Evolutionary conservation across 2,797 vertebrate species (phyloP), one percentile per base, ranked within the genome.

Genomic region (Xerus rutilus): DNA sequence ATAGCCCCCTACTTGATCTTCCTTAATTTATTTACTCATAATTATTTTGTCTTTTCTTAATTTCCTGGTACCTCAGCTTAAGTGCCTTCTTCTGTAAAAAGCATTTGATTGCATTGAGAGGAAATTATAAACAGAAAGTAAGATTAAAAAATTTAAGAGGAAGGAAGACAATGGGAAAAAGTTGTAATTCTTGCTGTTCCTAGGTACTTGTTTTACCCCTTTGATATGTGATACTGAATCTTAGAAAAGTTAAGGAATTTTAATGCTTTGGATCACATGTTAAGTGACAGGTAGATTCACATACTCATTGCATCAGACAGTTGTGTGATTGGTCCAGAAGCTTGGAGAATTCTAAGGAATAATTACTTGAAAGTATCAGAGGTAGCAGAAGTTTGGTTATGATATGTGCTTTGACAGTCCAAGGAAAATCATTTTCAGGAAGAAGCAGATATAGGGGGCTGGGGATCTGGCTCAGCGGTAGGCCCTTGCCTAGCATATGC

Each of bases 211-310:
- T 95, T 96, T 81, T 91, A 54, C 14, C 74, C 3, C 25, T 91
- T 93, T 95, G 91, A 72, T 90, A 62, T 4, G 35, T 90, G 52
- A 95, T 32, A 49, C 62, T 86, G 45, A 89, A 7, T 93, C 43
- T 94, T 35, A 82, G 35, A 73, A 73, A 91, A 49, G 54, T 92
- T 95, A 72, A 73, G 82, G 69, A 91, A 83, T 93, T 87, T 91
- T 91, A 93, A n/a, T 93, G 28, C n/a, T n/a, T 89, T 81, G 47
- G 39, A 49, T 89, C 8, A 62, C 6, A 82, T 70, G 1, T 57
- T 89, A 92, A 78, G n/a, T 77, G 45, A 47, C 64, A 84, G 47
- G 62, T 69, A 64, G 67, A 59, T 79, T 86, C 15, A 64, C 18
- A 83, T 1, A 69, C 4, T 93, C 8, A 47, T 30, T 82, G 39